Evolutionary conservation across 2,888 invertebrate genomes (phyloP), one percentile per base, ranked within the genome.

Genomic region (Acleris holmiana): DNA sequence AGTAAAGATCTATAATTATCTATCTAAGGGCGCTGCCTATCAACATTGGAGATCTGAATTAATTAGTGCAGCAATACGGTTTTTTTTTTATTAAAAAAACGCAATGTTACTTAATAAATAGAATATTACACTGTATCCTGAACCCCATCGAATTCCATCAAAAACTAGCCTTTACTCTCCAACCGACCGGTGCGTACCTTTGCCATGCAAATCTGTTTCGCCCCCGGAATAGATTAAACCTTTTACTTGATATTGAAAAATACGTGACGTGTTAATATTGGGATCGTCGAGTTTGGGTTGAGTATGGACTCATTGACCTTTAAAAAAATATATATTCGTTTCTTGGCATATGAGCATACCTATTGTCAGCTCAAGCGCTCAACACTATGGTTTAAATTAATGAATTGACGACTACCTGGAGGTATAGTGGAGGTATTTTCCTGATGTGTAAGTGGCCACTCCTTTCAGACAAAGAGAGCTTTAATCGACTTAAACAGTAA

Each of bases 321-420:
- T 54, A 35, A 46, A 17, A 17, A 29, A 7, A 17, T 13, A 23
- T 48, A 7, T 21, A n/a, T 41, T 23, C n/a, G 18, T 4, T 23
- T 6, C 18, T 25, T 56, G 29, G 2, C 18, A 17, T 47, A 13
- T 35, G 35, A 47, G 8, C 47, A 19, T 47, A 29, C 29, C 8
- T 8, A 10, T 17, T n/a, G 15, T 44, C 44, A 5, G 44, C 44
- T 17, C 35, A 35, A 35, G 13, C 4, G 13, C 21, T 35, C 35
- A 35, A 35, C 35, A 35, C 8, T 35, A n/a, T n/a, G 4, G 4
- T 15, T 44, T n/a, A 44, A 25, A 50, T n/a, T 74, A 75, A 66
- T 75, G 72, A 74, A 77, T 75, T 77, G 78, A 81, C 82, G 78
- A 74, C 78, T 83, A 84, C 83, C 83, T 83, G 82, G 78, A 71